These are phyloP conservation scores for Dorcus parallelipipedus DNA, from an alignment of 2,888 invertebrate species.

Conservation along the genomic window DNA sequence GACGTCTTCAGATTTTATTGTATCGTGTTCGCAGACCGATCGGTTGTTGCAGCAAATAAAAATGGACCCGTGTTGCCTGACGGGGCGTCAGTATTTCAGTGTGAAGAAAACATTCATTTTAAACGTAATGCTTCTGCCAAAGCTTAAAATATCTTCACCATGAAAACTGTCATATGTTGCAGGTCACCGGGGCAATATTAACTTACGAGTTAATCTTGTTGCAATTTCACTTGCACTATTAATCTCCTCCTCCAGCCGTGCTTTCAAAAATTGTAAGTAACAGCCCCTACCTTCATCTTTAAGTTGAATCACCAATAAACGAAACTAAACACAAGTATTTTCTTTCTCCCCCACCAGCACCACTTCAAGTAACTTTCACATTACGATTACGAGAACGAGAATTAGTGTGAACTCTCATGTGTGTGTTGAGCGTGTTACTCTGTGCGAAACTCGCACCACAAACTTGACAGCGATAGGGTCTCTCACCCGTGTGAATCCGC, in stretches of 20 bases:
- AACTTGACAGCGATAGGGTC: slow-evolving; percentile 32
- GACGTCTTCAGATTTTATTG: not conserved
- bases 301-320: no score
- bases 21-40: not conserved
- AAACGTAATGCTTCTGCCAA: not conserved
- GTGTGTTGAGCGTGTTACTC: not conserved
- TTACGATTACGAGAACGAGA: no score
- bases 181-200: slow-evolving; percentile 5
- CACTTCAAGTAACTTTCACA: no score
- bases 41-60: slow-evolving; percentile 5
- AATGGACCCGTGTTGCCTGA: slow-evolving; percentile 4
- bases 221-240: slow-evolving; percentile 4
- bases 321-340: no score
- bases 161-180: not conserved
- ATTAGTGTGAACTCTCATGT: slow-evolving; percentile 1
- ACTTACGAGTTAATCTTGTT: slow-evolving; percentile 10
- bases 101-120: slow-evolving; percentile 2
- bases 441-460: slow-evolving; percentile 17
- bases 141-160: not conserved
- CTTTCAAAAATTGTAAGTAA: no score
- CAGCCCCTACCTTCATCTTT: no score
- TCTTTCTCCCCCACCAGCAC: no score
- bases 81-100: not conserved
- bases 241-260: no score
- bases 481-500: slow-evolving; percentile 33